These are phyloP conservation scores for Cranoglanis bouderius DNA, from an alignment of 2,113 vertebrate species.

Conservation along the genomic window DNA sequence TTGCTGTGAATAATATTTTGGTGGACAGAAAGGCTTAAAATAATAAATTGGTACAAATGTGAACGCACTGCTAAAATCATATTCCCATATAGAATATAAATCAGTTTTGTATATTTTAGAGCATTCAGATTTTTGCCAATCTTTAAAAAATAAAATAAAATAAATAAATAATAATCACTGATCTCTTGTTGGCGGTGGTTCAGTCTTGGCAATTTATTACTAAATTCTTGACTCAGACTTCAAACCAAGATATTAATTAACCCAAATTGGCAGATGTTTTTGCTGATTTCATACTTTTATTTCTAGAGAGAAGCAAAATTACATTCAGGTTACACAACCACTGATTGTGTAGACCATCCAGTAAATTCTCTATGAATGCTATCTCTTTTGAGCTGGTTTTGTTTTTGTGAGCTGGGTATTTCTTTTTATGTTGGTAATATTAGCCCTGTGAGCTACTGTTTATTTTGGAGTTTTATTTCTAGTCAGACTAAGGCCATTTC, in stretches of 20 bases:
- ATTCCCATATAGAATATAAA: not conserved
- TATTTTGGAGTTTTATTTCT: not conserved
- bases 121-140: not conserved
- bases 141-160: not conserved
- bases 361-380: not conserved
- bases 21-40: not conserved
- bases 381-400: not conserved
- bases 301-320: not conserved
- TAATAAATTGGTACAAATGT: not conserved
- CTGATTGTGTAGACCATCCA: not conserved
- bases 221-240: not conserved
- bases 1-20: not conserved
- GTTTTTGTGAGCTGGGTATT: not conserved
- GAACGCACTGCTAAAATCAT: too few species aligned
- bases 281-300: not conserved
- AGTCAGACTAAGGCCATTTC: not conserved
- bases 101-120: not conserved
- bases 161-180: not conserved
- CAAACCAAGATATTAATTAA: not conserved
- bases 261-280: not conserved
- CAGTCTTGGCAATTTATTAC: not conserved
- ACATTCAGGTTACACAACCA: not conserved
- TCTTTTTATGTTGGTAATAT: not conserved
- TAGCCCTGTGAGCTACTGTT: not conserved
- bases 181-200: not conserved